phyloP scores from a whole-genome alignment of 2,113 vertebrate species.

The Gnathonemus echidnorhynchus region DNA sequence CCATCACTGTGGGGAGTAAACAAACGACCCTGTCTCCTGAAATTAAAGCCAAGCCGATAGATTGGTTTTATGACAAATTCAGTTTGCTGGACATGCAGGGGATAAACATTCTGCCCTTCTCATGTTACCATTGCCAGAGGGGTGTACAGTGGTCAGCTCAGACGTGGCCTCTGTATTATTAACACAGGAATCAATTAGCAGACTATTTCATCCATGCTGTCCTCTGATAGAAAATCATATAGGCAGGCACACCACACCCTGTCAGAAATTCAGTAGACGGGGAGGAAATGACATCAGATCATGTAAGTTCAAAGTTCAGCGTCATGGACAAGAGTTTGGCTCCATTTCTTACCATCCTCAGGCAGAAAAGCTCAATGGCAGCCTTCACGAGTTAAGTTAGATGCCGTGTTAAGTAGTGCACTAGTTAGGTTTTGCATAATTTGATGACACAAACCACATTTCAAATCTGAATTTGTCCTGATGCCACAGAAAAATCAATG shows the following conservation, averaged over 20 bases:
- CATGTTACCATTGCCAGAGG: background rate
- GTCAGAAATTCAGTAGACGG: background rate
- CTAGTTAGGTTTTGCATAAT: background rate
- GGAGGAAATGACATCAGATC: background rate
- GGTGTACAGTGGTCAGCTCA: background rate
- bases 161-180: background rate
- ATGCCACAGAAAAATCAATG: background rate
- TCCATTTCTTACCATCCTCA: background rate
- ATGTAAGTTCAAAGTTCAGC: background rate
- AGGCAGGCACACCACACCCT: background rate
- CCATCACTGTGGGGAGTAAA: background rate
- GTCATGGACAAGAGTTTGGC: background rate
- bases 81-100: background rate
- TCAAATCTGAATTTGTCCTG: background rate
- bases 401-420: background rate
- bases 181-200: background rate
- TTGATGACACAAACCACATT: background rate
- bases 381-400: background rate
- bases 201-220: background rate
- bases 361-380: background rate
- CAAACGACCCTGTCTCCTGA: background rate
- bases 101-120: constrained; percentile 5
- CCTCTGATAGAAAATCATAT: background rate
- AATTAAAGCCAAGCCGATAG: background rate
- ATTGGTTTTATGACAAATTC: constrained; percentile 7